phyloP scores from a whole-genome alignment of 2,113 vertebrate genomes.

The Fregetta grallaria region DNA sequence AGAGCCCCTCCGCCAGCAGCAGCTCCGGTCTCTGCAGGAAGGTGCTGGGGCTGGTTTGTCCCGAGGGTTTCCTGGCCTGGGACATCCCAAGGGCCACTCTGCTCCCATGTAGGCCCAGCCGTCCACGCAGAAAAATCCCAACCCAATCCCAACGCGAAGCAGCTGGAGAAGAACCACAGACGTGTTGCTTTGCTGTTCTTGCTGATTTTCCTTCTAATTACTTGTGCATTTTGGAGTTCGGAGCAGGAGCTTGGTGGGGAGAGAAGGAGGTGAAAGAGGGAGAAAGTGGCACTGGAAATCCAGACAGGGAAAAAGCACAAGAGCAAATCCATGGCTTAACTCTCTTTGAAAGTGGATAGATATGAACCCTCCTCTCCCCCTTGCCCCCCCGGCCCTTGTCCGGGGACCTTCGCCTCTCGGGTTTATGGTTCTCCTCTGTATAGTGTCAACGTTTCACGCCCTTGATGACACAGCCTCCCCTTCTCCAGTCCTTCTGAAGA shows the following conservation, averaged over 20 bases:
- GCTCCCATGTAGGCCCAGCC: not conserved
- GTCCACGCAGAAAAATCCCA: not conserved
- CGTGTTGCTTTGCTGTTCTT: not conserved
- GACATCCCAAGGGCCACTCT: not conserved
- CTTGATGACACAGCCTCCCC: not conserved
- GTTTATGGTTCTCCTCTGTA: not conserved
- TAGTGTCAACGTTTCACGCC: not conserved
- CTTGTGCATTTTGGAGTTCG: not conserved
- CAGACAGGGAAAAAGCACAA: not conserved
- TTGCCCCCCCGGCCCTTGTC: not conserved
- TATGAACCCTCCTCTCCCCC: not conserved
- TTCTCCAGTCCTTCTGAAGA: not conserved
- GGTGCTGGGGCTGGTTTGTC: not conserved
- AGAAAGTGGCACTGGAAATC: not conserved
- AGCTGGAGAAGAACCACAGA: not conserved
- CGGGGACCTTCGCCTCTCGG: not conserved
- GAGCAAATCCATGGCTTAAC: not conserved
- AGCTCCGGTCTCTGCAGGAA: not conserved
- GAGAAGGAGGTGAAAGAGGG: not conserved
- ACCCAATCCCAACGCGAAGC: not conserved
- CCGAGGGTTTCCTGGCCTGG: not conserved
- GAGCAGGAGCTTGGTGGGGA: not conserved
- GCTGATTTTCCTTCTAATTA: not conserved
- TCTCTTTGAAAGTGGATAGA: not conserved
- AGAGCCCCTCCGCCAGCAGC: not conserved